phyloP scores from a whole-genome alignment of 1,140 invertebrate species.

The Hestina assimilis region DNA sequence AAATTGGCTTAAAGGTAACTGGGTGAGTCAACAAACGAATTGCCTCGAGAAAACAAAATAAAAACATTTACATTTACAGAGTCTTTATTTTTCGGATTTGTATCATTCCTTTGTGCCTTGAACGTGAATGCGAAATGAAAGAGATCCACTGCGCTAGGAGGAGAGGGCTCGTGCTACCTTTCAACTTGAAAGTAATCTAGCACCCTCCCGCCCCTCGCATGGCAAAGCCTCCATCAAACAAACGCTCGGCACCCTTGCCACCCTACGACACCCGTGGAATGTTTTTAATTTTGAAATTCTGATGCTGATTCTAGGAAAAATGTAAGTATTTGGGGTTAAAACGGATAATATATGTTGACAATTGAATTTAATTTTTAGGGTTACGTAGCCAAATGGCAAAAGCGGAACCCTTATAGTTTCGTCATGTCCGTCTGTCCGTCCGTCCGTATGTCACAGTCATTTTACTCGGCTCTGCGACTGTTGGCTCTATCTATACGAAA shows the following conservation, averaged over 20 bases:
- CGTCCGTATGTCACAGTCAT: no score
- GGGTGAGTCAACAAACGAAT: constrained; percentile 68
- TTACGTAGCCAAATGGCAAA: no score
- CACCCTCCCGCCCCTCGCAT: constrained; percentile 68
- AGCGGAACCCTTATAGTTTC: no score
- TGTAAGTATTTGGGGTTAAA: constrained; percentile 42
- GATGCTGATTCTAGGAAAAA: constrained; percentile 70
- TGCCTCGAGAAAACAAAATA: constrained; percentile 65
- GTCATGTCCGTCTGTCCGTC: no score
- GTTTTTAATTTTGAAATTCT: constrained; percentile 79
- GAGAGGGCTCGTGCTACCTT: constrained; percentile 76
- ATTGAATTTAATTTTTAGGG: no score
- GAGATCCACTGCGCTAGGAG: constrained; percentile 73
- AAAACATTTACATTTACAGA: constrained; percentile 75
- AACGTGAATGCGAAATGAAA: constrained; percentile 76
- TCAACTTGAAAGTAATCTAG: constrained; percentile 79
- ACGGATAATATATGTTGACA: constrained; percentile 12
- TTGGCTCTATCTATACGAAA: no score
- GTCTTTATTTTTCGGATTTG: constrained; percentile 76
- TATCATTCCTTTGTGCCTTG: constrained; percentile 75
- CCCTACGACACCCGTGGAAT: constrained; percentile 74
- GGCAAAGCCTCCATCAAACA: constrained; percentile 76
- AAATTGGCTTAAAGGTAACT: constrained; percentile 70
- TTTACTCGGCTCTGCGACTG: no score
- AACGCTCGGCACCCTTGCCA: constrained; percentile 67